phyloP scores from a whole-genome alignment of 2,797 vertebrate species.

The Clarias fuscus region DNA sequence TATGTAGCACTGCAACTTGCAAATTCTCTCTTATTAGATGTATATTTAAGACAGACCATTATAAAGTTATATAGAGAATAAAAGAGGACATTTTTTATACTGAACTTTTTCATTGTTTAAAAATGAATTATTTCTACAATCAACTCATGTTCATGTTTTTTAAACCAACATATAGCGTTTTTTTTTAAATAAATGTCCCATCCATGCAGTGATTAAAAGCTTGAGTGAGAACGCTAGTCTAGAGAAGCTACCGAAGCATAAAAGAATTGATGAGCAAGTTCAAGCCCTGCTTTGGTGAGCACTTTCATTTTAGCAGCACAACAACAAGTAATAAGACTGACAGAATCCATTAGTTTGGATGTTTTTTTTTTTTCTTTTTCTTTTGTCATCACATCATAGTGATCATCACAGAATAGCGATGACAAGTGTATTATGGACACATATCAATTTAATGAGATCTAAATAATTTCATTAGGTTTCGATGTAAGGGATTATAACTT shows the following conservation, averaged over 20 bases:
- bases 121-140: constrained; percentile 61
- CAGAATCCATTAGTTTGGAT: neutral
- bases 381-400: neutral
- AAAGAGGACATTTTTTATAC: neutral
- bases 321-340: neutral
- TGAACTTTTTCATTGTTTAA: constrained; percentile 55
- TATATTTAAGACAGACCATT: neutral
- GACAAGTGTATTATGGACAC: neutral
- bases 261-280: neutral
- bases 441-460: neutral
- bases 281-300: neutral
- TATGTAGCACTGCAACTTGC: no score
- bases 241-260: neutral
- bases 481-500: neutral
- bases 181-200: neutral
- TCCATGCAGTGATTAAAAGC: neutral
- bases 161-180: constrained; percentile 49
- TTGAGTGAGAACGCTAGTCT: neutral
- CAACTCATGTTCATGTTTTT: constrained; percentile 59
- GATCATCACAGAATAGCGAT: neutral
- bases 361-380: neutral
- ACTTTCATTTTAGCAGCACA: neutral
- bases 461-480: neutral
- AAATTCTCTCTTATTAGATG: neutral
- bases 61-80: neutral